Evolutionary conservation across 2,113 vertebrate species (phyloP).

Genomic region (Pycnonotus jocosus): DNA sequence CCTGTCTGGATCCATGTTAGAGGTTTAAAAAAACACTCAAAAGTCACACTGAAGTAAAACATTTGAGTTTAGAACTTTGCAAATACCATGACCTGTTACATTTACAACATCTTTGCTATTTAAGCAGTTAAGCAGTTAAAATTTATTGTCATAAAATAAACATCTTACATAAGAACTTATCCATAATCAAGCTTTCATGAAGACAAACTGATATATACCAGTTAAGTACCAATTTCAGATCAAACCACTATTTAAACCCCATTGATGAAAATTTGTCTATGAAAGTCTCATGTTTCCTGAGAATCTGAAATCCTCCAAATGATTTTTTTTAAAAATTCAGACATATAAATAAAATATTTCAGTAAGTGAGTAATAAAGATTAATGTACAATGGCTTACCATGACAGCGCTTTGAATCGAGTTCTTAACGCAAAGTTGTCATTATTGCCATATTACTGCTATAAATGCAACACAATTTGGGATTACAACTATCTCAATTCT

Average conservation of each 20-base stretch:
- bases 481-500: neutral
- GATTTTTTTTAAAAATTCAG: neutral
- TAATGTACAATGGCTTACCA: neutral
- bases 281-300: neutral
- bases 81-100: neutral
- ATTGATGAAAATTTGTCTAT: neutral
- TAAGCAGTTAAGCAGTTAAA: neutral
- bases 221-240: neutral
- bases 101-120: neutral
- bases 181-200: neutral
- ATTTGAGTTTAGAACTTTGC: neutral
- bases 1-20: neutral
- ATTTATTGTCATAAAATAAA: neutral
- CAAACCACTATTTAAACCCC: neutral
- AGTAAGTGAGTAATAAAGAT: neutral
- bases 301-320: neutral
- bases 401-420: neutral
- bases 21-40: neutral
- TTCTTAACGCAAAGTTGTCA: neutral
- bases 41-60: neutral
- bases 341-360: neutral
- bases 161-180: neutral
- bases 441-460: neutral
- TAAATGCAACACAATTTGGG: neutral
- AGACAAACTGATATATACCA: neutral